Evolutionary conservation across 2,113 vertebrate species (phyloP).

Genomic region (Guaruba guarouba): DNA sequence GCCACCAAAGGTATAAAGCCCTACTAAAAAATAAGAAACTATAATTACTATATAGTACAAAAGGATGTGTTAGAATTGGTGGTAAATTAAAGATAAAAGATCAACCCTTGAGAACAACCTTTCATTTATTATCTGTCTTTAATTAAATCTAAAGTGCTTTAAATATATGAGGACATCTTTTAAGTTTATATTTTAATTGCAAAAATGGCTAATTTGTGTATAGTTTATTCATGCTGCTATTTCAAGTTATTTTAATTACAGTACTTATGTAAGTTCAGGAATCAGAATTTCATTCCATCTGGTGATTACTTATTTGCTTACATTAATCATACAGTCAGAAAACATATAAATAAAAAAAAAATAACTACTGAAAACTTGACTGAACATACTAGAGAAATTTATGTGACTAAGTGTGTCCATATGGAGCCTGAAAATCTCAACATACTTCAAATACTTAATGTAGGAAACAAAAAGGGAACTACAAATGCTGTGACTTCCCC

Average conservation of each 20-base stretch:
- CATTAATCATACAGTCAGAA: constrained; percentile 8
- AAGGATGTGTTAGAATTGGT: neutral
- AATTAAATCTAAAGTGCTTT: neutral
- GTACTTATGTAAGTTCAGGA: neutral
- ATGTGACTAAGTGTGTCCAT: neutral
- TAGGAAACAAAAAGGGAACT: neutral
- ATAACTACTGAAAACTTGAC: neutral
- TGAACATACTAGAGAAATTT: neutral
- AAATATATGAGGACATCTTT: neutral
- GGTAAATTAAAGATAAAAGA: neutral
- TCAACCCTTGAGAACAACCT: neutral
- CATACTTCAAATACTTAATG: neutral
- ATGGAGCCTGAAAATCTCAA: neutral
- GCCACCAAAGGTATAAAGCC: neutral
- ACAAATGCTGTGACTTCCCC: neutral
- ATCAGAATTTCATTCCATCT: constrained; percentile 11
- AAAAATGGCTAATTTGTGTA: neutral
- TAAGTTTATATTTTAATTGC: neutral
- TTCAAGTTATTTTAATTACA: neutral
- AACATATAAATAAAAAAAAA: neutral
- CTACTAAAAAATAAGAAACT: neutral
- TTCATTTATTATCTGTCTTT: neutral
- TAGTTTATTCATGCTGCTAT: neutral
- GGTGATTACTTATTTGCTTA: constrained; percentile 37
- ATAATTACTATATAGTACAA: neutral